Percentiles rank a stretch among this genome's conserved stretches.
phyloP scores from a whole-genome alignment of 2,888 invertebrate species.

The Tachina fera region DNA sequence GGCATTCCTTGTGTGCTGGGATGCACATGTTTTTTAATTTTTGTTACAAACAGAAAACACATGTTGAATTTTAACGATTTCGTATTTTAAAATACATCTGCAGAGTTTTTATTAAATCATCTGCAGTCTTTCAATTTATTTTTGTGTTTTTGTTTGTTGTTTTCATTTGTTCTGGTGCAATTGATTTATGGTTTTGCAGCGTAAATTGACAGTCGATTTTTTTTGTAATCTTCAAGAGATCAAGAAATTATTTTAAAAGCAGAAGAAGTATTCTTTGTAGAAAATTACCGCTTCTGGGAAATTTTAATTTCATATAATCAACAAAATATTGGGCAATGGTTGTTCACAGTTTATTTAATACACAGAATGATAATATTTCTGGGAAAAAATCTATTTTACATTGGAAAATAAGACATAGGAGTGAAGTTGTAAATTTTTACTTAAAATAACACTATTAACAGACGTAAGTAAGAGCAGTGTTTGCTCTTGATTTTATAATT shows the following conservation, averaged over 20 bases:
- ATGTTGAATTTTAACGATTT: background rate
- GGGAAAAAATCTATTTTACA: background rate
- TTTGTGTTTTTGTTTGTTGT: constrained; percentile 3
- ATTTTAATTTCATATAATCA: background rate
- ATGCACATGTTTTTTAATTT: background rate
- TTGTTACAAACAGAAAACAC: background rate
- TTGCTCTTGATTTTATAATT: too few species aligned
- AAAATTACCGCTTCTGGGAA: background rate
- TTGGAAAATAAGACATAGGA: too few species aligned
- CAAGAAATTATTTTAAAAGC: constrained; percentile 12
- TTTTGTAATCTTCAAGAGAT: background rate
- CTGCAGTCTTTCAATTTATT: constrained; percentile 4
- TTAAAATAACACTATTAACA: too few species aligned
- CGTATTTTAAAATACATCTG: background rate
- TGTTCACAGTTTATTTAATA: background rate
- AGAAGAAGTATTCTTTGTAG: background rate
- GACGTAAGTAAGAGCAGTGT: too few species aligned
- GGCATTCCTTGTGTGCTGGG: too few species aligned
- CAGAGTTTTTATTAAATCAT: background rate
- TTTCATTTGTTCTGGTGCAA: constrained; percentile 7
- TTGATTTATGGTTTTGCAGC: constrained; percentile 36
- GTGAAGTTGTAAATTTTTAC: too few species aligned
- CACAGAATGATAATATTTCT: background rate
- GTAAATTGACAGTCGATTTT: constrained; percentile 31
- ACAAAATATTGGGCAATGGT: background rate